phyloP scores from a whole-genome alignment of 2,113 vertebrate genomes.

The Rhabdomys dilectus region DNA sequence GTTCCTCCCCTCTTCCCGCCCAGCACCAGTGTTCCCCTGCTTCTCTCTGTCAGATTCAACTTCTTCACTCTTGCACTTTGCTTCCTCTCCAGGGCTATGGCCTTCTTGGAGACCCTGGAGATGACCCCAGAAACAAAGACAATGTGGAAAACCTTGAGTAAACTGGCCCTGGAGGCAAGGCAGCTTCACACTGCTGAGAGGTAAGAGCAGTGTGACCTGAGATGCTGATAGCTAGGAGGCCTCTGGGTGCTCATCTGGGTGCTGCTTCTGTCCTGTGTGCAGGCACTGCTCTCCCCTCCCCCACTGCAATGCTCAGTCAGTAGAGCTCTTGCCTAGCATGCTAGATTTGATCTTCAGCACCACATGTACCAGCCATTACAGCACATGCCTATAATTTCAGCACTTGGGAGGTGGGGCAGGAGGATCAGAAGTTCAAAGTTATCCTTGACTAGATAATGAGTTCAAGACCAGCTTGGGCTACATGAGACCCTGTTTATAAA shows the following conservation, averaged over 20 bases:
- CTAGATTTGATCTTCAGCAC: background rate
- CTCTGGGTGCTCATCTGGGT: fast-evolving
- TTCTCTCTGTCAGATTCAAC: background rate
- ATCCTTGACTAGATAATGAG: background rate
- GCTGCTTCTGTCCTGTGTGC: background rate
- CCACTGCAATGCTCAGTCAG: background rate
- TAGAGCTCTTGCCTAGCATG: background rate
- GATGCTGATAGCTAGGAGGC: background rate
- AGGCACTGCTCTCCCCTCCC: background rate
- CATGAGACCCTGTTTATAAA: background rate
- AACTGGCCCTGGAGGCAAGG: constrained; percentile 91
- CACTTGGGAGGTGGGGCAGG: background rate
- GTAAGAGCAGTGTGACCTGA: constrained; percentile 78
- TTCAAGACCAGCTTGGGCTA: background rate
- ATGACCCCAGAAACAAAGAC: constrained; percentile 96
- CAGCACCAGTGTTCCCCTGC: background rate
- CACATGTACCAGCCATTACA: background rate
- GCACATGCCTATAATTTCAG: background rate
- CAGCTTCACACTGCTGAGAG: constrained; percentile 97
- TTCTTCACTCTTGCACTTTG: constrained; percentile 19
- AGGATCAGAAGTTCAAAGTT: background rate
- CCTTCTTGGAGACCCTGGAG: constrained; percentile 95
- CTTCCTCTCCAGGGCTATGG: constrained; percentile 89
- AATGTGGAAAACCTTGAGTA: constrained; percentile 98
- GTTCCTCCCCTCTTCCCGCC: background rate